Conservation (phyloP, 1,140 invertebrate species). For the Lucilia sericata region DNA sequence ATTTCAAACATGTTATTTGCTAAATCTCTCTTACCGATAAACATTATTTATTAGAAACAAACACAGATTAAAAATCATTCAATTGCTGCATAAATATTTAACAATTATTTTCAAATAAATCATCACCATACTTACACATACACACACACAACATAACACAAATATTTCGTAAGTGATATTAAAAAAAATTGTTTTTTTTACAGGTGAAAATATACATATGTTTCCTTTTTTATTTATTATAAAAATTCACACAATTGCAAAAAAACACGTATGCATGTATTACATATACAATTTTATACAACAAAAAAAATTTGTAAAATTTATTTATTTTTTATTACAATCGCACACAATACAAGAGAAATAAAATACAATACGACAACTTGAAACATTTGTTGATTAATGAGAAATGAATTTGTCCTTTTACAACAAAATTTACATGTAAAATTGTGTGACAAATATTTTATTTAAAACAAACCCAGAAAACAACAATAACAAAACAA, state of each 20-base stretch:
- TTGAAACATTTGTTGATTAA: conserved; percentile 41
- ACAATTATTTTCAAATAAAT: conserved; percentile 17
- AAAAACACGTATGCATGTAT: not conserved
- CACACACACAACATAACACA: not conserved
- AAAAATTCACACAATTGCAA: not conserved
- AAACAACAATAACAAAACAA: not conserved
- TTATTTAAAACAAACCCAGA: not conserved
- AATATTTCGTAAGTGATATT: not conserved
- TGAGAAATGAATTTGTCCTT: conserved; percentile 42
- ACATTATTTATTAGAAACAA: not conserved
- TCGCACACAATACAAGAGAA: not conserved
- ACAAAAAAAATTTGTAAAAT: not conserved
- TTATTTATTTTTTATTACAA: not conserved
- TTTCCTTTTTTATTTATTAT: not conserved
- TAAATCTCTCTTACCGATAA: not conserved
- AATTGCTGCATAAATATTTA: conserved; percentile 17
- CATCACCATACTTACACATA: not conserved
- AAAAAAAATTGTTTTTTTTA: not conserved
- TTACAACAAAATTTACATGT: conserved; percentile 35
- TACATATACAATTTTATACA: not conserved
- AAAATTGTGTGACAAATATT: conserved; percentile 20
- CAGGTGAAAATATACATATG: not conserved
- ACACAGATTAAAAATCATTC: not conserved
- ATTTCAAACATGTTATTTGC: no score
- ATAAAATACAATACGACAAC: conserved; percentile 13